Conservation (phyloP, 2,888 invertebrate species). For the Metalampra italica region DNA sequence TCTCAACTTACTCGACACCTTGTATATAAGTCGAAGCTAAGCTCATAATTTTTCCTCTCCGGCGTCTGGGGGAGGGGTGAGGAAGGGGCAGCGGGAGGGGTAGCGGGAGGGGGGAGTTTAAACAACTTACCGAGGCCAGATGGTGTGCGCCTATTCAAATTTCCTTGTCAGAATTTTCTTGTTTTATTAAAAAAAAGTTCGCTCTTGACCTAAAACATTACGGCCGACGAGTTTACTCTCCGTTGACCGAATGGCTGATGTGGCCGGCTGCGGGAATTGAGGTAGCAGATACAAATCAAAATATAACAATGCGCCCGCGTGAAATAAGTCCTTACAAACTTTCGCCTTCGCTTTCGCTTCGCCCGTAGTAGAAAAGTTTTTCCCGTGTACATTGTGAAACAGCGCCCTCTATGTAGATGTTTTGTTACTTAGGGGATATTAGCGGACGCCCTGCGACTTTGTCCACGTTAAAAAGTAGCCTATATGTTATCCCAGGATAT, state of each 20-base stretch:
- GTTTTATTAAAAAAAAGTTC: conserved; percentile 28
- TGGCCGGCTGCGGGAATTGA: neutral
- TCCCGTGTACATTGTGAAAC: too few species aligned
- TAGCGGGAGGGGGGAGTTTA: conserved; percentile 15
- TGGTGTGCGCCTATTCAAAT: conserved; percentile 28
- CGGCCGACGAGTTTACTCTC: conserved; percentile 1
- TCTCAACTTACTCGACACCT: too few species aligned
- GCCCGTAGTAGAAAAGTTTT: too few species aligned
- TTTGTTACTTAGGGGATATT: too few species aligned
- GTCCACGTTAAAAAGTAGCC: too few species aligned
- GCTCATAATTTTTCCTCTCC: neutral
- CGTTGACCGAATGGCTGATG: neutral
- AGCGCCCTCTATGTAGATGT: too few species aligned
- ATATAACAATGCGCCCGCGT: too few species aligned
- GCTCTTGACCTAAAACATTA: conserved; percentile 10
- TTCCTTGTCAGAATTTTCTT: conserved; percentile 24
- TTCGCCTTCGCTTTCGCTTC: too few species aligned
- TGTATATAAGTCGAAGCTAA: neutral
- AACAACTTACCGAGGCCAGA: conserved; percentile 21
- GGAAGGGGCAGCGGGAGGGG: neutral
- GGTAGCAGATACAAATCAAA: too few species aligned
- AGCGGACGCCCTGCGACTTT: too few species aligned
- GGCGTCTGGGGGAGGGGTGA: neutral
- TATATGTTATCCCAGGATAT: too few species aligned
- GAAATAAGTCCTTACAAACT: too few species aligned